phyloP scores from a whole-genome alignment of 2,888 invertebrate genomes.

The Chrysolina americana region DNA sequence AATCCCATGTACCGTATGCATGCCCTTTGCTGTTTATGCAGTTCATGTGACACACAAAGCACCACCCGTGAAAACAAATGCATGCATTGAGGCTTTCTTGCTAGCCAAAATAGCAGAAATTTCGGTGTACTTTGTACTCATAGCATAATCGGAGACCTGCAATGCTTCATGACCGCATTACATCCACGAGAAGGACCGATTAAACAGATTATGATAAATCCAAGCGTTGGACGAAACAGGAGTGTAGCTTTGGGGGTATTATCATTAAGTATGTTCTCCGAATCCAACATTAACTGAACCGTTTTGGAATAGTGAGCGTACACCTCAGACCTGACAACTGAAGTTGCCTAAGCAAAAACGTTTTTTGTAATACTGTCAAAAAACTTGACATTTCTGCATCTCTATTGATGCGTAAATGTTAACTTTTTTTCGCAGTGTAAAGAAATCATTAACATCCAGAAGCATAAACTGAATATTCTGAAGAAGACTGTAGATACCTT shows the following conservation, averaged over 20 bases:
- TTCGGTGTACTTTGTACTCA: constrained; percentile 22
- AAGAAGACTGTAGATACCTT: too few relatives aligned
- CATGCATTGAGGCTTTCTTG: constrained; percentile 22
- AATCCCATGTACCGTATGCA: neutral
- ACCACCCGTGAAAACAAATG: constrained; percentile 13
- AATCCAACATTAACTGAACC: neutral
- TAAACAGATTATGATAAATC: constrained; percentile 41
- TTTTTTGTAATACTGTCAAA: too few relatives aligned
- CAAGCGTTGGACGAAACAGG: constrained; percentile 27
- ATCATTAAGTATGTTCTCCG: constrained; percentile 1
- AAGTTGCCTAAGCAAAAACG: too few relatives aligned
- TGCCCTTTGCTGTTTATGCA: neutral
- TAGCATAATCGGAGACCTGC: constrained; percentile 28
- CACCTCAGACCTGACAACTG: too few relatives aligned
- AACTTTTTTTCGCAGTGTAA: too few relatives aligned
- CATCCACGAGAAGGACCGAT: constrained; percentile 26
- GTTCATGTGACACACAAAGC: neutral
- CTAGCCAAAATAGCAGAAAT: constrained; percentile 26
- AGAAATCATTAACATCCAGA: too few relatives aligned
- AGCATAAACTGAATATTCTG: too few relatives aligned
- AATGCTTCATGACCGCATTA: constrained; percentile 21
- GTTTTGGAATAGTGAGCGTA: neutral
- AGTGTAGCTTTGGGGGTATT: constrained; percentile 28
- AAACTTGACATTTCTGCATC: too few relatives aligned
- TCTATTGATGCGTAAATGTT: too few relatives aligned